Base-by-base conservation (phyloP, 2,888 invertebrate genomes). In the Dryadula phaetusa region DNA sequence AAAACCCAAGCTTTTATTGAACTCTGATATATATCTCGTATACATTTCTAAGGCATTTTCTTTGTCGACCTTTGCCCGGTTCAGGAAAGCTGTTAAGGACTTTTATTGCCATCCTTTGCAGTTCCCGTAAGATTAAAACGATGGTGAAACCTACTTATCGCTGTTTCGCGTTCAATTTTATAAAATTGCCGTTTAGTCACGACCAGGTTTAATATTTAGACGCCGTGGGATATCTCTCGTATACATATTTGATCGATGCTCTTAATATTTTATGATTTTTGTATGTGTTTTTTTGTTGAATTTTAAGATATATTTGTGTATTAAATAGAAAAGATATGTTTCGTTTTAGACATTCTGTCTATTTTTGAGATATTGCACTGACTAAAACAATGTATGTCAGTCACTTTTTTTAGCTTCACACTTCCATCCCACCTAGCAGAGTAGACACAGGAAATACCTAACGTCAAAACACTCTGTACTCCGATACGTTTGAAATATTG, bases 121-220 rank as follows among this genome's bases (percentile, higher is more conserved):
- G 62, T 71, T 64, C 65, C 67, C 66, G 66, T 70, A 67, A 70
- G 67, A 67, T 72, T 70, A 70, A 68, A 70, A 71, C 69, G 70
- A 54, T 65, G 52, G 49, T 49, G 61, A 60, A 60, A 66, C 67
- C 22, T 44, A 58, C 62, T 73, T 71, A 70, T 71, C 68, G 64
- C 46, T 61, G 47, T 47, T 67, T 54, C 68, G 61, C 49, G 63
- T 70, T 66, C 54, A 66, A 69, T 68, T 70, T 72, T 62, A 44
- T 63, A 52, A 71, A 71, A 70, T 69, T 69, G 68, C 64, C 44
- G 42, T 71, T 70, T 63, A 65, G 63, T 69, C 60, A 56, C 44
- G 63, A 63, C 42, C 44, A 34, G 47, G 46, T 54, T 68, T 65
- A 64, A 64, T 49, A 64, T 62, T 64, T 16, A 42, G 28, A 47